Evolutionary conservation across 1,140 invertebrate genomes (phyloP).

Genomic region (Hydropsyche tenuis): DNA sequence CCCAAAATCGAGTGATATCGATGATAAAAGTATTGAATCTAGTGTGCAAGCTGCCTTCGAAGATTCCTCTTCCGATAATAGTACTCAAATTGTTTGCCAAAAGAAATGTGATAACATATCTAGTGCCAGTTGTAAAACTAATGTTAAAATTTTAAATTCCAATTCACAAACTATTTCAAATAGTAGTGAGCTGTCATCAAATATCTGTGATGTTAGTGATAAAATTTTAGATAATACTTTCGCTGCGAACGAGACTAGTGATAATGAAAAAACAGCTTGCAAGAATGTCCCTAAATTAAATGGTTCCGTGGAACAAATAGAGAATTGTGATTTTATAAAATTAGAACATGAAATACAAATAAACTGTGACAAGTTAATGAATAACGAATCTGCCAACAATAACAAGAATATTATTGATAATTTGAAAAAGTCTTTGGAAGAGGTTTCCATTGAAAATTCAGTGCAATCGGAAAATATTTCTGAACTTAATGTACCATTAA

Average conservation of each 20-base stretch:
- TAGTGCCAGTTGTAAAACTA: constrained; percentile 3
- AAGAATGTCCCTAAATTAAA: not conserved
- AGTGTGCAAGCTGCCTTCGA: too few relatives aligned
- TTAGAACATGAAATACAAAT: constrained; percentile 57
- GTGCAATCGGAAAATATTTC: too few relatives aligned
- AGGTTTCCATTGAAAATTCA: not conserved
- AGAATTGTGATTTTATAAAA: constrained; percentile 56
- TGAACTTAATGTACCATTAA: too few relatives aligned
- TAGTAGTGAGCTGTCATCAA: not conserved
- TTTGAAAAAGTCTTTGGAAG: constrained; percentile 8
- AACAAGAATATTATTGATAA: constrained; percentile 1
- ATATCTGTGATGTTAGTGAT: not conserved
- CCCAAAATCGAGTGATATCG: too few relatives aligned
- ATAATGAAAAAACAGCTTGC: not conserved
- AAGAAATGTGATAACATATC: constrained; percentile 8
- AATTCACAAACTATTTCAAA: constrained; percentile 34
- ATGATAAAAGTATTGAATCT: too few relatives aligned
- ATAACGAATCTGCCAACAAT: not conserved
- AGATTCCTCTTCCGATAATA: too few relatives aligned
- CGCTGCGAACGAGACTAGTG: not conserved
- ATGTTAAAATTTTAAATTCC: too few relatives aligned
- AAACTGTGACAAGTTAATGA: constrained; percentile 50
- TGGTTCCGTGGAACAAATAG: constrained; percentile 53
- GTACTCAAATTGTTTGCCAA: not conserved
- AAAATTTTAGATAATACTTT: not conserved